A percentile compares a stretch with the other conserved stretches of the same genome.
phyloP scores from a whole-genome alignment of 53 echinoderm and acorn worm genomes.

The Apostichopus leukothele region DNA sequence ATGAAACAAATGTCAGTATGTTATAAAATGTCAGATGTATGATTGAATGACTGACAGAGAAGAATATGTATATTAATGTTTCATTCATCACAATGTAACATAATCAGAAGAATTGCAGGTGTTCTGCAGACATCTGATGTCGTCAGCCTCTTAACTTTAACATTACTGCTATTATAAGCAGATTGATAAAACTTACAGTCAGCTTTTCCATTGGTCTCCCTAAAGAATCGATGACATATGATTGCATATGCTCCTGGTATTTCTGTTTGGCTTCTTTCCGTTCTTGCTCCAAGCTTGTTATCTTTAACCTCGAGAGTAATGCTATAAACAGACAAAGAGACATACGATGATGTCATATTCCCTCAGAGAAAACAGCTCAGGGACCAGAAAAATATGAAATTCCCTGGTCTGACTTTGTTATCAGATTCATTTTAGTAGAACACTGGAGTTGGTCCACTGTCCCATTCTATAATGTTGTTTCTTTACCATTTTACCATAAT shows the following conservation, averaged over 20 bases:
- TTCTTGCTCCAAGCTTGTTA: constrained; percentile 79
- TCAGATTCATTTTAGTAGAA: too few relatives aligned
- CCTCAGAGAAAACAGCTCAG: too few relatives aligned
- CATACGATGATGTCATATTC: background rate
- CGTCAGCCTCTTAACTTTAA: too few relatives aligned
- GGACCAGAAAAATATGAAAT: too few relatives aligned
- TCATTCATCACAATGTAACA: background rate
- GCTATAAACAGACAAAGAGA: constrained; percentile 39
- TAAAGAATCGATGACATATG: constrained; percentile 81
- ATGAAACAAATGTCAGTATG: background rate
- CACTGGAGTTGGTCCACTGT: too few relatives aligned
- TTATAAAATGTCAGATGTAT: background rate
- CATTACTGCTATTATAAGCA: too few relatives aligned
- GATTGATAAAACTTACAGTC: constrained; percentile 72
- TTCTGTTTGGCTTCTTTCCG: constrained; percentile 96
- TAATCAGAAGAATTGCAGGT: too few relatives aligned
- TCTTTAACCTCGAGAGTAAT: constrained; percentile 78
- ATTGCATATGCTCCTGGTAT: constrained; percentile 82
- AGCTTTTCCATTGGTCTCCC: constrained; percentile 99
- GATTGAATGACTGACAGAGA: background rate
- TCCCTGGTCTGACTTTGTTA: too few relatives aligned
- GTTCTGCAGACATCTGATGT: too few relatives aligned
- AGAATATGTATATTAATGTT: too few relatives aligned
- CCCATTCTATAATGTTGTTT: too few relatives aligned
- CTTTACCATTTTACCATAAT: too few relatives aligned